Evolutionary conservation across 2,113 vertebrate species (phyloP), one percentile per base, ranked within the genome.

Genomic region (Poeciliopsis turrubarensis): DNA sequence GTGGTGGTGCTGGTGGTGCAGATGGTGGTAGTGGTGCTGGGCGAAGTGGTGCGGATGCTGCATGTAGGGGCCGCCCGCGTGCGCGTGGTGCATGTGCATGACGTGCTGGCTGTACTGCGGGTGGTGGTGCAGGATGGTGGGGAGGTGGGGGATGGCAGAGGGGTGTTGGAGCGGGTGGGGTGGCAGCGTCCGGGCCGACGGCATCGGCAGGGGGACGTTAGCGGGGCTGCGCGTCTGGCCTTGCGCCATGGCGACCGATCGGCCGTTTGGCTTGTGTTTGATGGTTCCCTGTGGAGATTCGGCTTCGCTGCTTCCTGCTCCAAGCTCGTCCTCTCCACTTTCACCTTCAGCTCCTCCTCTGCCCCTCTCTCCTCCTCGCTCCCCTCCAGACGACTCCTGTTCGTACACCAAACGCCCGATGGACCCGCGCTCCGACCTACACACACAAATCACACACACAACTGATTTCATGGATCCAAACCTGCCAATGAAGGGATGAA

Each of bases 381-480:
- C 87, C 0, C 22, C 79, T 60, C 93, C 94, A 3, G 94, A 88
- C 0, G 93, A 78, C 60, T 97, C 96, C 82, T 96, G 95, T 65
- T 97, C 96, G 44, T 95, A 97, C 12, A 95, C 94, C 68, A 96
- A 90, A 76, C 96, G 96, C 26, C 96, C 94, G 75, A 94, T 95
- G 2, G 96, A 97, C 44, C 96, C 96, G 12, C 96, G 92, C 79
- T 97, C 96, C 0, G 96, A 97, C 82, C 96, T 96, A 47, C 1
- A 15, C 51, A 34, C 34, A 60, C 32, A 34, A 9, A 34, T 32
- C 31, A 32, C 31, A 31, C 30, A 34, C 51, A 0, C 41, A 14
- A 15, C 41, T 14, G 15, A 5, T 47, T 17, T 47, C 44, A 47
- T 47, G 17, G 44, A 47, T 47, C 15, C 13, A 41, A 41, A 41